A percentile compares a stretch with the other conserved stretches of the same genome.
Conservation (phyloP, 30 jellyfish, hydroid and myxozoan genomes). For the Morbakka virulenta region DNA sequence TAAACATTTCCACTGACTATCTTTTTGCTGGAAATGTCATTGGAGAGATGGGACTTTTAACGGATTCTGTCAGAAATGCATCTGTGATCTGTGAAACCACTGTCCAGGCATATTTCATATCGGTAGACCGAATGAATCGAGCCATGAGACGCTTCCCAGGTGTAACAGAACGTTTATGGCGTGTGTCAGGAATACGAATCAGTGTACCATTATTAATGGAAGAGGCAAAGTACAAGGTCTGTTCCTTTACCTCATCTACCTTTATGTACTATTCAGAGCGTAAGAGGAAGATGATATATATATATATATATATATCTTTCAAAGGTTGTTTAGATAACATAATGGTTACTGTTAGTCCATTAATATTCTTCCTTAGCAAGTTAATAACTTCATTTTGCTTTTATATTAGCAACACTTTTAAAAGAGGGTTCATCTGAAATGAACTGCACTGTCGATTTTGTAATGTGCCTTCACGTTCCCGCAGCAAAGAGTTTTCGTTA, state of each 20-base stretch:
- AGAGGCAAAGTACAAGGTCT: constrained; percentile 70
- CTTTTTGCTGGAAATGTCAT: constrained; percentile 84
- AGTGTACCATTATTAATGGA: constrained; percentile 85
- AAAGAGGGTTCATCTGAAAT: too few relatives aligned
- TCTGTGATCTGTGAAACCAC: constrained; percentile 93
- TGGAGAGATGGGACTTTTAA: constrained; percentile 93
- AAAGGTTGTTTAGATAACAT: neutral
- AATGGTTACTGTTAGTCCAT: too few relatives aligned
- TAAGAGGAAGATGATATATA: too few relatives aligned
- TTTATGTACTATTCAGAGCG: neutral
- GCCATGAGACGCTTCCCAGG: constrained; percentile 77
- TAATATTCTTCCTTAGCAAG: too few relatives aligned
- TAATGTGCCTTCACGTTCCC: too few relatives aligned
- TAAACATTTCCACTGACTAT: constrained; percentile 84
- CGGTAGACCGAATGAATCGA: constrained; percentile 58
- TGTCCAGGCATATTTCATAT: constrained; percentile 86
- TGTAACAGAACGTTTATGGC: constrained; percentile 77
- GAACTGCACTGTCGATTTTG: too few relatives aligned
- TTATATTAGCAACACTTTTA: too few relatives aligned
- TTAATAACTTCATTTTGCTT: too few relatives aligned
- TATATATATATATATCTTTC: too few relatives aligned
- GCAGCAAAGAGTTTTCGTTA: too few relatives aligned
- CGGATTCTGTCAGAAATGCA: constrained; percentile 75
- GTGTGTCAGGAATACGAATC: constrained; percentile 73
- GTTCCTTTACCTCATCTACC: too few relatives aligned